Evolutionary conservation across 92 coral and sea anemone genomes (phyloP), one percentile per base, ranked within the genome.

Genomic region (Porites rus): DNA sequence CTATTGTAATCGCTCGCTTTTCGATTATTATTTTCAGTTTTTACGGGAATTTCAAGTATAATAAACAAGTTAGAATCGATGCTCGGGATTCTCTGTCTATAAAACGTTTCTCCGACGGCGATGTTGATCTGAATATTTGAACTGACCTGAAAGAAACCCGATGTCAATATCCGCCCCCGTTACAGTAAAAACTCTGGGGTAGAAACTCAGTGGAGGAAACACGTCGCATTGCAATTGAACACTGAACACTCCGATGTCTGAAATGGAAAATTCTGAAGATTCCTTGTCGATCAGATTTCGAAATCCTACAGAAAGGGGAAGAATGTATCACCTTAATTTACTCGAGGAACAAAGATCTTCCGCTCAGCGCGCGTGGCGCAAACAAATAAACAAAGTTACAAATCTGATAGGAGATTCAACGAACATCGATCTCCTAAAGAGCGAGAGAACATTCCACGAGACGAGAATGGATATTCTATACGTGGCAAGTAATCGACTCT

Each of bases 291-390:
- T 72, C 10, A 78, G 83, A 78, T n/a, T 78, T 78, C 4, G 60
- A 65, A 62, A 31, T 13, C 63, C 19, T 13, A 78, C 74, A 56
- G 83, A 78, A 78, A 78, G 65, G 62, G 83, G 83, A 78, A 78
- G 46, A 19, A 51, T 4, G 12, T 78, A 78, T 50, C 83, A 78
- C 9, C 20, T 65, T 7, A 61, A 78, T 63, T 18, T 78, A 78
- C 56, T 63, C 10, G 61, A 78, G 63, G 83, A 78, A 46, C 25
- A 78, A 78, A 78, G 83, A 7, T 7, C 56, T 9, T 78, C 83
- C 83, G 73, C 83, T 38, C 83, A 78, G 83, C 62, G 74, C 17
- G 38, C 73, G 28, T 78, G 83, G 83, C 10, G 83, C 64, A 78
- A 78, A 24, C 83, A 78, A 20, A 10, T 78, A 16, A 65, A 78